phyloP scores from a whole-genome alignment of 1,140 invertebrate genomes.

The Babylonia areolata region DNA sequence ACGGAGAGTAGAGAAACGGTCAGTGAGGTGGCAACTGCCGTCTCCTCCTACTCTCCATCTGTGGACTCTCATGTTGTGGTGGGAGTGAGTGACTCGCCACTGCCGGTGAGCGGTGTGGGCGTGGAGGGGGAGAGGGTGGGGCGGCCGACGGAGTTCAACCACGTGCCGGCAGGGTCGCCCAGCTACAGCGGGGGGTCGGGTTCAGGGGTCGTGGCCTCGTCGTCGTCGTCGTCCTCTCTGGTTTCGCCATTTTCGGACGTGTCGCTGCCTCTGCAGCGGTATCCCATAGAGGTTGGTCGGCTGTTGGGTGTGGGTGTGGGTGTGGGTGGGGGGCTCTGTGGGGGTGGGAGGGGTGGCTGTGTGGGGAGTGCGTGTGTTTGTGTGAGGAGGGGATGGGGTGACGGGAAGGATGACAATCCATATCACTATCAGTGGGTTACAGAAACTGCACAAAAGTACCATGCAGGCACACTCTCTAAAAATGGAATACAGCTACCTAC shows the following conservation, averaged over 20 bases:
- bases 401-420: too few species aligned
- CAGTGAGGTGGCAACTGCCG: neutral
- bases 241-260: slow-evolving; percentile 20
- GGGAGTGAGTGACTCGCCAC: slow-evolving; percentile 21
- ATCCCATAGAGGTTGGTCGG: slow-evolving; percentile 86
- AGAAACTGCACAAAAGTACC: too few species aligned
- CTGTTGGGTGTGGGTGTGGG: neutral
- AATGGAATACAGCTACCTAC: too few species aligned
- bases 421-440: too few species aligned
- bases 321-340: neutral
- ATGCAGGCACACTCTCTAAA: too few species aligned
- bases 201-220: neutral
- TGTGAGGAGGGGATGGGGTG: too few species aligned
- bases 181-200: neutral
- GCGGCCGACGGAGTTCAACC: slow-evolving; percentile 38
- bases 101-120: slow-evolving; percentile 1
- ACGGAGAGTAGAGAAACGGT: slow-evolving; percentile 45
- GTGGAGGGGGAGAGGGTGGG: slow-evolving; percentile 1
- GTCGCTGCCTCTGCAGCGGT: neutral
- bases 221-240: neutral
- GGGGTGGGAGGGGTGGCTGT: neutral
- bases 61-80: neutral
- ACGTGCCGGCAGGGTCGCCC: slow-evolving; percentile 35
- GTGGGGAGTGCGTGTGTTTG: too few species aligned
- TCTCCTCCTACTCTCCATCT: neutral